Base-by-base conservation (phyloP, 2,797 vertebrate species). In the Cephalopachus bancanus region DNA sequence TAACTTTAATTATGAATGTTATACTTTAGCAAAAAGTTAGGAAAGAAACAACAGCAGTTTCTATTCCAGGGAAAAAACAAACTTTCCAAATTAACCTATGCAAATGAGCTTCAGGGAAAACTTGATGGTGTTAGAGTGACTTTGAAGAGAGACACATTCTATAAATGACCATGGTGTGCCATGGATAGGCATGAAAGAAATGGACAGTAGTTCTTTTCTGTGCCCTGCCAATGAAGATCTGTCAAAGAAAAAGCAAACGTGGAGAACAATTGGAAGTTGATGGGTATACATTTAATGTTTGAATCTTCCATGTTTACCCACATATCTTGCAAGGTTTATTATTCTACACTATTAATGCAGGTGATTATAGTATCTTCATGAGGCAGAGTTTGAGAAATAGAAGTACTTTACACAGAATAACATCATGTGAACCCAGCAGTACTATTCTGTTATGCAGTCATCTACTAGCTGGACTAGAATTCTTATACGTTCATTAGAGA, bases 1-100 rank as follows among this genome's bases (percentile, higher is more conserved):
- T 62, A 86, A 49, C 57, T 95, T 87, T 94, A 33, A 69, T 2
- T 87, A 26, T 89, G 59, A 85, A 65, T 81, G 3, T 86, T 90
- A 55, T n/a, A 79, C 19, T 64, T 90, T 53, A 83, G 20, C 79
- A 20, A 96, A 93, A 81, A 51, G 37, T 33, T 76, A 33, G 49
- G 33, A 7, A 37, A n/a, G 28, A 90, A 20, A 64, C 22, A 49
- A 83, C 16, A 75, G 71, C 51, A 74, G 7, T 17, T 91, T 95
- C 26, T 60, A 3, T 64, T 87, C 78, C 9, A 7, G 16, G 28
- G 12, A 85, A 67, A 30, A 78, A 6, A 60, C 49, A 76, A 49
- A 62, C 24, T 71, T 59, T 75, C 16, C 37, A 44, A 65, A 57
- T 53, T 94, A 65, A 93, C 14, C 64, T 69, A 37, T 44, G 7